Percentiles rank a stretch among this genome's conserved stretches.
phyloP scores from a whole-genome alignment of 2,797 vertebrate genomes.

The Sparus aurata region DNA sequence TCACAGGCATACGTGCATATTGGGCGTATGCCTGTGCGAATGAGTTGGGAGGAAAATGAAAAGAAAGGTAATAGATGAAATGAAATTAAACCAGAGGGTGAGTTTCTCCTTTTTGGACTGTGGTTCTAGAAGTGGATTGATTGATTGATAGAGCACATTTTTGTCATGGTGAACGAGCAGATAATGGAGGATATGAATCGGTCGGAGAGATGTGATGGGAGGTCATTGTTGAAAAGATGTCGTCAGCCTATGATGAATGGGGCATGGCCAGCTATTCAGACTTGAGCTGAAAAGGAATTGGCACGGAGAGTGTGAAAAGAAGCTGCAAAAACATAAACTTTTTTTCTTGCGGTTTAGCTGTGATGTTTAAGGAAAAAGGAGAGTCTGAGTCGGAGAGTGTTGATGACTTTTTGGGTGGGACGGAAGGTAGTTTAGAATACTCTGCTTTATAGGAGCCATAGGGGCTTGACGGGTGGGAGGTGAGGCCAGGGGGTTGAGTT shows the following conservation, averaged over 20 bases:
- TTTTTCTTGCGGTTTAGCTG: not conserved
- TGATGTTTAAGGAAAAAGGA: constrained; percentile 1
- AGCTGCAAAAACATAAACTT: constrained; percentile 5
- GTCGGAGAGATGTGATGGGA: constrained; percentile 11
- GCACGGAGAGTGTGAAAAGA: constrained; percentile 11
- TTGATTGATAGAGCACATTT: constrained; percentile 12
- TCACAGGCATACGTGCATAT: not conserved
- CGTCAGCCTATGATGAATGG: constrained; percentile 31
- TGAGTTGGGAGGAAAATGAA: not conserved
- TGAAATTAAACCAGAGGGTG: not conserved
- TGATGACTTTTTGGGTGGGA: constrained; percentile 37
- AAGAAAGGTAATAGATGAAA: not conserved
- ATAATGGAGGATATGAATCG: constrained; percentile 9
- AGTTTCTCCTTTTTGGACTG: not conserved
- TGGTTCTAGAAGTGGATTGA: constrained; percentile 6
- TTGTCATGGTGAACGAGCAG: constrained; percentile 6
- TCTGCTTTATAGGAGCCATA: constrained; percentile 35
- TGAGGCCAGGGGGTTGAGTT: constrained; percentile 46
- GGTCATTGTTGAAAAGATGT: constrained; percentile 46
- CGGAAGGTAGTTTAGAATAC: constrained; percentile 24
- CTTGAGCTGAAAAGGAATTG: constrained; percentile 25
- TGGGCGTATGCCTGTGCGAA: not conserved
- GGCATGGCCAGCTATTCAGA: constrained; percentile 42
- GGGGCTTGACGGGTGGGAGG: constrained; percentile 35
- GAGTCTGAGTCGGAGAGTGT: constrained; percentile 12